Evolutionary conservation across 2,113 vertebrate species (phyloP).

Genomic region (Aphyosemion australe): DNA sequence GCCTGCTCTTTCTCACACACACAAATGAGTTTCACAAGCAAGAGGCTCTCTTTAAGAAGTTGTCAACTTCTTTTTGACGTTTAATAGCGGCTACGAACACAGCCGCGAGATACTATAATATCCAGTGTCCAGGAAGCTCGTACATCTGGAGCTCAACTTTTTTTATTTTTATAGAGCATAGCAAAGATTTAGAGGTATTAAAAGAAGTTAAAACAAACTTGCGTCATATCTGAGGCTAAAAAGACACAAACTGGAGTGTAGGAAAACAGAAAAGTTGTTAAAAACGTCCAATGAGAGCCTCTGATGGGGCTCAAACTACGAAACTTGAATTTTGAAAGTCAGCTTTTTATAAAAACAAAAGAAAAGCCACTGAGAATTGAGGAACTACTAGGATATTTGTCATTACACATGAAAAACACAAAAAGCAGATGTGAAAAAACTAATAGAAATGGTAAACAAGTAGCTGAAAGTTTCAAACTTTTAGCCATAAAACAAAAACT

Average conservation of each 20-base stretch:
- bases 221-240: not conserved
- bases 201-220: not conserved
- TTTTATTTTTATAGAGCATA: conserved; percentile 15
- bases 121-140: conserved; percentile 17
- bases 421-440: conserved; percentile 19
- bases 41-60: conserved; percentile 74
- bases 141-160: not conserved
- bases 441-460: not conserved
- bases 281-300: no score
- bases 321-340: not conserved
- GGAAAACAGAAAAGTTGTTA: no score
- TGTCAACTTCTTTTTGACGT: conserved; percentile 71
- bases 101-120: conserved; percentile 65
- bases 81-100: conserved; percentile 72
- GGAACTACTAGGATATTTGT: not conserved
- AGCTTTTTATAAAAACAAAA: not conserved
- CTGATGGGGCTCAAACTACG: not conserved
- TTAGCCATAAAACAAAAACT: not conserved
- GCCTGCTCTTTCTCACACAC: conserved; percentile 41
- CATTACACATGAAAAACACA: not conserved
- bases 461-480: not conserved
- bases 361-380: conserved; percentile 1
- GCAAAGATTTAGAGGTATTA: conserved; percentile 1
- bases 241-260: not conserved
- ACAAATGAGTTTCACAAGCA: conserved; percentile 70